phyloP scores from a whole-genome alignment of 2,113 vertebrate genomes.

The Orthonyx spaldingii region DNA sequence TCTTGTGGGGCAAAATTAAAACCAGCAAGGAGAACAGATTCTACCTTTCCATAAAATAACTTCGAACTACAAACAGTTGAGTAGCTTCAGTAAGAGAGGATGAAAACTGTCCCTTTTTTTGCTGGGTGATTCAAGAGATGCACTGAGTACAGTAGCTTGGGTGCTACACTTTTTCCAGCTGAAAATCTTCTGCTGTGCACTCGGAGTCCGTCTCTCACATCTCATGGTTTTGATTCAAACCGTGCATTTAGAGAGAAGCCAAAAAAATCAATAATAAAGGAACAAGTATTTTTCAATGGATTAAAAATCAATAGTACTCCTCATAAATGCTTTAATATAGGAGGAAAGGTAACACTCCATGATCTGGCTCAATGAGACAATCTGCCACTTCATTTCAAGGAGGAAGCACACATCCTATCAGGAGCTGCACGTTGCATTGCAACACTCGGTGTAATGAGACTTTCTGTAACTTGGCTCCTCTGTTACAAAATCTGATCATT shows the following conservation, averaged over 20 bases:
- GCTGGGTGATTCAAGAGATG: not conserved
- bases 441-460: not conserved
- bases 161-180: not conserved
- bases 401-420: not conserved
- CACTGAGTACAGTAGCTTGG: not conserved
- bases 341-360: not conserved
- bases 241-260: not conserved
- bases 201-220: not conserved
- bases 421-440: not conserved
- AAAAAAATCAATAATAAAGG: not conserved
- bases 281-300: not conserved
- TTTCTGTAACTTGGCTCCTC: not conserved
- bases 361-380: not conserved
- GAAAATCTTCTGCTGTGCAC: not conserved
- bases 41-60: not conserved
- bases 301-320: constrained; percentile 27
- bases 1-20: constrained; percentile 53
- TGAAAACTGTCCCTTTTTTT: not conserved
- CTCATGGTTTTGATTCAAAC: not conserved
- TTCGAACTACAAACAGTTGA: not conserved
- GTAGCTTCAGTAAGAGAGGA: not conserved
- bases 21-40: not conserved
- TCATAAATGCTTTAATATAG: not conserved
- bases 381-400: not conserved
- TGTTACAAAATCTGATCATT: not conserved